Base-by-base conservation (phyloP, 2,797 vertebrate genomes). In the Labeo calbasu region DNA sequence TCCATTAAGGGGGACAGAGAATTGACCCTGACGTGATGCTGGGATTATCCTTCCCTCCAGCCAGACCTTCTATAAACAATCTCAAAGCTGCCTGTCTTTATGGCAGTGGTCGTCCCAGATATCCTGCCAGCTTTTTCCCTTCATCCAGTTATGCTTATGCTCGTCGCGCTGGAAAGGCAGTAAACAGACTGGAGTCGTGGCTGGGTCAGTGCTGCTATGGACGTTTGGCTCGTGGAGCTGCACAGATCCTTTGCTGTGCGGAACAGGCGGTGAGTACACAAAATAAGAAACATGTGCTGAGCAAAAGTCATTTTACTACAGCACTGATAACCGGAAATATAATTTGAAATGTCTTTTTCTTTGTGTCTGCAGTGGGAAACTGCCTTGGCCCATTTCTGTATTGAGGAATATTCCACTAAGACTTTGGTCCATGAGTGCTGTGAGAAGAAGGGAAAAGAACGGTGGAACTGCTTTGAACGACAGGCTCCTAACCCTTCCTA, bases 131-230 rank as follows among this genome's bases (percentile, higher is more conserved):
- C 84, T 89, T 85, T 88, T 93, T 93, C 77, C 90, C 92, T 0
- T 0, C 3, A 0, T 88, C 88, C 0, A 75, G 92, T n/a, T 21
- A 2, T 14, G 90, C 91, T 71, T 89, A 92, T 77, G 90, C 88
- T 6, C 88, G 79, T 2, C 92, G 91, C 1, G 84, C 88, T 36
- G 93, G 91, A 69, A 80, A 83, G 0, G 88, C 93, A 84, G 80
- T 94, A 65, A 93, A 94, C 88, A 87, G 89, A 0, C 21, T 94
- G 59, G 93, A 94, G 90, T 88, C 84, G 0, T 93, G 91, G 93
- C 93, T 82, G 86, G 23, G 12, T 12, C 7, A 66, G 36, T 94
- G 94, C 87, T 95, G 94, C 87, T 46, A 36, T n/a, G 84, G 23
- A 40, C 51, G 57, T 1, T 28, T 5, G 1, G 72, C 82, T 4